Percentiles rank a stretch among this genome's conserved stretches.
Evolutionary conservation across 2,797 vertebrate genomes (phyloP).

Genomic region (Spondyliosoma cantharus): DNA sequence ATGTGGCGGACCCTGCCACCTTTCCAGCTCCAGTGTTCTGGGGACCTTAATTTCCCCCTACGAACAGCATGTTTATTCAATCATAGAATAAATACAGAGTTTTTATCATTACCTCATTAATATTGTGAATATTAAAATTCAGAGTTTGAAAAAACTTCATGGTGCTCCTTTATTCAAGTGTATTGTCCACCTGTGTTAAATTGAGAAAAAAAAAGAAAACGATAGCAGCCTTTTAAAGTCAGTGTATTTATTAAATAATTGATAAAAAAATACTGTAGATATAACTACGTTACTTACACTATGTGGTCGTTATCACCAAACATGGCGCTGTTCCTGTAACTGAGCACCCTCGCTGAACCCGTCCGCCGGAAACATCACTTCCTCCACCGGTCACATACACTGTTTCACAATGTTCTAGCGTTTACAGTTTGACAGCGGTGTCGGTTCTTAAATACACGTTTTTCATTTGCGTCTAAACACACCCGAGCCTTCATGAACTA

Average conservation of each 20-base stretch:
- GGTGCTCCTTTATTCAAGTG: too few relatives aligned
- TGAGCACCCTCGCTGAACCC: background rate
- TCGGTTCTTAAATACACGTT: background rate
- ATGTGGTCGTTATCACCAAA: background rate
- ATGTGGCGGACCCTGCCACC: too few relatives aligned
- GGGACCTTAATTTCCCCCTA: too few relatives aligned
- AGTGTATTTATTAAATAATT: background rate
- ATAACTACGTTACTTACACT: too few relatives aligned
- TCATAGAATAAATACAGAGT: too few relatives aligned
- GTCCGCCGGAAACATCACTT: constrained; percentile 8
- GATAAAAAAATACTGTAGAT: background rate
- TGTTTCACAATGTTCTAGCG: background rate
- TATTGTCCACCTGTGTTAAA: too few relatives aligned
- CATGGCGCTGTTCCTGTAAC: constrained; percentile 5
- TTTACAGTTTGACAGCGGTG: constrained; percentile 1
- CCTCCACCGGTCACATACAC: background rate
- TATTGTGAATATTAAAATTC: too few relatives aligned
- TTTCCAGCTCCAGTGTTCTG: too few relatives aligned
- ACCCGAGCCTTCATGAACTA: background rate
- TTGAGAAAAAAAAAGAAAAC: background rate
- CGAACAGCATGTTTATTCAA: too few relatives aligned
- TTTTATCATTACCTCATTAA: too few relatives aligned
- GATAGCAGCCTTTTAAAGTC: background rate
- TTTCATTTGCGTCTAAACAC: background rate
- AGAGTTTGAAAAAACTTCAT: too few relatives aligned